A percentile compares a stretch with the other conserved stretches of the same genome.
Evolutionary conservation across 2,888 invertebrate genomes (phyloP).

Genomic region (Scaptomyza parva): DNA sequence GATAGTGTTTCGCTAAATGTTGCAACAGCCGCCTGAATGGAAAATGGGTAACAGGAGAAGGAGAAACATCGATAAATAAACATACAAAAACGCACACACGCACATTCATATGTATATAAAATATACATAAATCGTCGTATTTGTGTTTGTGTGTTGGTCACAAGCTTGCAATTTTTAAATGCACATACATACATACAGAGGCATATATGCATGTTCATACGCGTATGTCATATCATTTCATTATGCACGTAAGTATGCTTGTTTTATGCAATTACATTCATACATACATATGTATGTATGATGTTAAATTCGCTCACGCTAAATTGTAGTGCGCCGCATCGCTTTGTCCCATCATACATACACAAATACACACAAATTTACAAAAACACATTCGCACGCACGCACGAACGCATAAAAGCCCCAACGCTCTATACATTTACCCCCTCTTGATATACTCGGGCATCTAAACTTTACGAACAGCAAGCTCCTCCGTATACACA

Average conservation of each 20-base stretch:
- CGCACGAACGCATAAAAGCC: slow-evolving; percentile 30
- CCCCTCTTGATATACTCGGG: slow-evolving; percentile 14
- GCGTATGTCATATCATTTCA: slow-evolving; percentile 7
- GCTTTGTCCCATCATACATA: slow-evolving; percentile 45
- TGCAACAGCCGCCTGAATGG: slow-evolving; percentile 45
- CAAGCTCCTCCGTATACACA: slow-evolving; percentile 23
- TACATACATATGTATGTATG: background rate
- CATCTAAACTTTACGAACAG: slow-evolving; percentile 24
- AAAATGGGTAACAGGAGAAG: slow-evolving; percentile 42
- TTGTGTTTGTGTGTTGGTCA: slow-evolving; percentile 26
- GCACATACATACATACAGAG: slow-evolving; percentile 2
- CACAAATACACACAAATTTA: slow-evolving; percentile 17
- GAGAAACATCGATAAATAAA: slow-evolving; percentile 62
- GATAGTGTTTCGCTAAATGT: slow-evolving; percentile 27
- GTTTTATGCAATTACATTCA: slow-evolving; percentile 35
- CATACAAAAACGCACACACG: slow-evolving; percentile 21
- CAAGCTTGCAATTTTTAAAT: slow-evolving; percentile 44
- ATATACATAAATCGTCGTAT: slow-evolving; percentile 2
- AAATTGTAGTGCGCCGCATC: slow-evolving; percentile 52
- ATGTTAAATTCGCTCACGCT: slow-evolving; percentile 20
- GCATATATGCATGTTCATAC: background rate
- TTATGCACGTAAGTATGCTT: slow-evolving; percentile 4
- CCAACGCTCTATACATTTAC: slow-evolving; percentile 24
- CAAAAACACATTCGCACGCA: slow-evolving; percentile 28
- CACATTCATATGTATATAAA: slow-evolving; percentile 4